phyloP scores from a whole-genome alignment of 2,888 invertebrate species.

The Pantelozetes paolii region DNA sequence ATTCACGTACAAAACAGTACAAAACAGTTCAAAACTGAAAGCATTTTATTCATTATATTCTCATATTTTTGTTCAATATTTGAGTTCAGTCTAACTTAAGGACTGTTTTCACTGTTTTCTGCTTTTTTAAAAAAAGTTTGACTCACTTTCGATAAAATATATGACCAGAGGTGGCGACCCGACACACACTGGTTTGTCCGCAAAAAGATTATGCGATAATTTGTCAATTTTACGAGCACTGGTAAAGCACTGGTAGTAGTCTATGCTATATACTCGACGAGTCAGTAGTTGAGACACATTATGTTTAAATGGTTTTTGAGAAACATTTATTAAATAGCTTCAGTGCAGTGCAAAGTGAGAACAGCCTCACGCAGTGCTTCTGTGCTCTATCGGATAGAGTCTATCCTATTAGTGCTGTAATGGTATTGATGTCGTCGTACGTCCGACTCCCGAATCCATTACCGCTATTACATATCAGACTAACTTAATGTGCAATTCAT shows the following conservation, averaged over 20 bases:
- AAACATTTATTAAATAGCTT: constrained; percentile 32
- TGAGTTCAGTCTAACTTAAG: not conserved
- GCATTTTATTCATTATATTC: no score
- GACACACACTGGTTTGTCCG: constrained; percentile 34
- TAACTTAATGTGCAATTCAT: not conserved
- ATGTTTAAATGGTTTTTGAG: constrained; percentile 33
- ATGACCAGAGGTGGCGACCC: constrained; percentile 27
- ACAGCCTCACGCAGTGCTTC: constrained; percentile 30
- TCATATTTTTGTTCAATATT: constrained; percentile 24
- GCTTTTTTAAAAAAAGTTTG: constrained; percentile 16
- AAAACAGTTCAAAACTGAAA: not conserved
- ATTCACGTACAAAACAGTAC: not conserved
- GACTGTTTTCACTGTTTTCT: no score
- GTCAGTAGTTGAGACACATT: constrained; percentile 27
- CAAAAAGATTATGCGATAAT: constrained; percentile 30
- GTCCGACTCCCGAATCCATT: not conserved
- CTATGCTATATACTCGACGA: constrained; percentile 21
- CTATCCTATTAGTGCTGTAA: not conserved
- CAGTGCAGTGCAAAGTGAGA: constrained; percentile 29
- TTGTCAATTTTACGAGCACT: constrained; percentile 31
- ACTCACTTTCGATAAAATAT: constrained; percentile 9
- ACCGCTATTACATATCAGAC: not conserved
- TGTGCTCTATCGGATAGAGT: not conserved
- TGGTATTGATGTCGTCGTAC: constrained; percentile 1
- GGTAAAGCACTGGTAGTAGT: not conserved